Percentiles rank a stretch among this genome's conserved stretches.
These are phyloP conservation scores for Nasonia vitripennis DNA, from an alignment of 1,140 invertebrate genomes.

Conservation along the genomic window DNA sequence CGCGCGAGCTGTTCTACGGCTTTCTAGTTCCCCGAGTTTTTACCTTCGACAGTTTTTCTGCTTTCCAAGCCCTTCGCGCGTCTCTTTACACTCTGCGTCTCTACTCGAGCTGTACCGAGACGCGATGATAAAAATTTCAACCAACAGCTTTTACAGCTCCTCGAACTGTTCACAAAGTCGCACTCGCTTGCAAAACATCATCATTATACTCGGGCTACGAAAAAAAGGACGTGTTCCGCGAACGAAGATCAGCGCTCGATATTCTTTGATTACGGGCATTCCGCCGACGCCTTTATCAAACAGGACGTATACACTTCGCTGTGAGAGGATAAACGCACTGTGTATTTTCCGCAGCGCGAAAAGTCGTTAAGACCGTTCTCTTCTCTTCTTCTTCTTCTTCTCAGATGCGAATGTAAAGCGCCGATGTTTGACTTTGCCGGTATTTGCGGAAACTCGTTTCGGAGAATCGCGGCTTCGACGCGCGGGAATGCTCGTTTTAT, in stretches of 20 bases:
- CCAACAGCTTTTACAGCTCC: too few species aligned
- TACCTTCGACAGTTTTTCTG: too few species aligned
- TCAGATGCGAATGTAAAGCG: neutral
- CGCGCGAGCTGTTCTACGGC: too few species aligned
- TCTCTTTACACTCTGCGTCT: too few species aligned
- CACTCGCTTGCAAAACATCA: neutral
- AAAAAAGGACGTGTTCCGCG: slow-evolving; percentile 27
- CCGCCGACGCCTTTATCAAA: neutral
- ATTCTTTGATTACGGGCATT: slow-evolving; percentile 44
- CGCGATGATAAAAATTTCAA: too few species aligned
- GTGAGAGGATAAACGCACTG: neutral
- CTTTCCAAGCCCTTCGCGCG: too few species aligned
- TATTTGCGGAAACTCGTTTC: neutral
- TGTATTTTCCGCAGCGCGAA: neutral
- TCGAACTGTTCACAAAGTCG: neutral
- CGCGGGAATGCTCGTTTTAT: neutral
- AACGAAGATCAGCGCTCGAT: slow-evolving; percentile 3
- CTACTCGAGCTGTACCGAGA: too few species aligned
- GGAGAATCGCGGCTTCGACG: neutral
- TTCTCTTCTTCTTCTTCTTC: neutral
- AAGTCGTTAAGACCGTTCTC: neutral
- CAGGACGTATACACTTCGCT: neutral
- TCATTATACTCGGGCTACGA: slow-evolving; percentile 4
- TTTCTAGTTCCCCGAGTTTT: neutral
- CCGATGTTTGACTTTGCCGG: neutral